Evolutionary conservation across 2,888 invertebrate genomes (phyloP).

Genomic region (Acanthopleura granulata): DNA sequence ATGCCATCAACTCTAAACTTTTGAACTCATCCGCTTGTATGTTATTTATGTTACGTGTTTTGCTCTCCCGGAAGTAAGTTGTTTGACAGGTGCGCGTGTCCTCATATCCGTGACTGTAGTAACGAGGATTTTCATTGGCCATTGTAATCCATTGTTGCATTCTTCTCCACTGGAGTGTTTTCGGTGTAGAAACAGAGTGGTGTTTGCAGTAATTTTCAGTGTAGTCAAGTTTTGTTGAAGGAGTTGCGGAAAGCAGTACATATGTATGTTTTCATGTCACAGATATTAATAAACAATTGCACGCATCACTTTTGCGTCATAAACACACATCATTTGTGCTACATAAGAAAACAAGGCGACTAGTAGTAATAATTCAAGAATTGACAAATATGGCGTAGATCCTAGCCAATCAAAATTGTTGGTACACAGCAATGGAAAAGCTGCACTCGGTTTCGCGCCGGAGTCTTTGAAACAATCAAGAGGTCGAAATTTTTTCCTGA

Average conservation of each 20-base stretch:
- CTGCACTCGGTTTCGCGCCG: constrained; percentile 11
- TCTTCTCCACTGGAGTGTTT: not conserved
- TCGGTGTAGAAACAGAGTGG: not conserved
- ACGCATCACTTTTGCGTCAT: no score
- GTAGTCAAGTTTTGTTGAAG: not conserved
- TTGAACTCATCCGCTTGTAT: no score
- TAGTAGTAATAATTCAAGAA: not conserved
- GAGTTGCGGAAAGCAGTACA: not conserved
- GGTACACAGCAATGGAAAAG: not conserved
- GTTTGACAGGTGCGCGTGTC: no score
- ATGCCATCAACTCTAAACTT: no score
- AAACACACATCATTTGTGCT: no score
- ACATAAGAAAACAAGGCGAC: no score
- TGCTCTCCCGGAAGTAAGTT: no score
- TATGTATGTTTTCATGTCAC: no score
- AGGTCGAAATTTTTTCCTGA: no score
- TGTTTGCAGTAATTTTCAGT: not conserved
- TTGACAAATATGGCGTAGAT: not conserved
- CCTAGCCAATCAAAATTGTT: not conserved
- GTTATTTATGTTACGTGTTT: no score
- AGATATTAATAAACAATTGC: no score
- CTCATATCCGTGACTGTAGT: not conserved
- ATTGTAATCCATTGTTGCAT: not conserved
- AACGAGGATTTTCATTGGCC: not conserved
- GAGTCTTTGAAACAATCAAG: not conserved